Percentiles rank a stretch among this genome's conserved stretches.
These are phyloP conservation scores for Podarcis siculus DNA, from an alignment of 2,797 vertebrate genomes.

Conservation along the genomic window DNA sequence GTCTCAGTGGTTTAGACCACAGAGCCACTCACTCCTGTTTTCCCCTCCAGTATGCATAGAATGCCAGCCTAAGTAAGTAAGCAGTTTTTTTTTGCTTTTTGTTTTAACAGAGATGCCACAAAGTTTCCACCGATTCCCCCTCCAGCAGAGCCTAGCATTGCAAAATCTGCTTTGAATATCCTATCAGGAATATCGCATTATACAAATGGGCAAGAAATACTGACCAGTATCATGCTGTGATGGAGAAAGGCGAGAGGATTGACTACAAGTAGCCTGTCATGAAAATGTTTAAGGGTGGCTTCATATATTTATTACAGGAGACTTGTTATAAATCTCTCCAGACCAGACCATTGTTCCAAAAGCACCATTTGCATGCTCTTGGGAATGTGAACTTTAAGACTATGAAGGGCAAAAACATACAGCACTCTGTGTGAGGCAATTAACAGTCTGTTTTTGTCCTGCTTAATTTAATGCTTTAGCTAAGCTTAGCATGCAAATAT, in stretches of 20 bases:
- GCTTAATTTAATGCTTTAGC: background rate
- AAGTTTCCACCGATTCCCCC: background rate
- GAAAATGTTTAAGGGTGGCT: slow-evolving; percentile 13
- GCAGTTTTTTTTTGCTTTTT: background rate
- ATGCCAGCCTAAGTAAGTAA: background rate
- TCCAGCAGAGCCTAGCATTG: background rate
- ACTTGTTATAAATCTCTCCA: slow-evolving; percentile 26
- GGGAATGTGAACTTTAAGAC: background rate
- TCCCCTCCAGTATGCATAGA: background rate
- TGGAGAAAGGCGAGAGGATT: background rate
- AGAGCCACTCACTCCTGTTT: no score
- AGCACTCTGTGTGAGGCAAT: background rate
- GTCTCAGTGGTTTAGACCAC: no score
- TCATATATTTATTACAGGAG: slow-evolving; percentile 15
- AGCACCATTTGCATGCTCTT: background rate
- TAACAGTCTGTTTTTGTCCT: slow-evolving; percentile 11
- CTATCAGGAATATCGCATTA: background rate
- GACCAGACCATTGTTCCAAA: background rate
- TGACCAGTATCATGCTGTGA: background rate
- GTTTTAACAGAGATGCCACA: background rate
- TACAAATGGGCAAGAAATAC: background rate
- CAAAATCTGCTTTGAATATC: background rate
- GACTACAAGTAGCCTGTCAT: background rate
- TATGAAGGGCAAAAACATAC: background rate
- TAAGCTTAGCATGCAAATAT: background rate